phyloP scores from a whole-genome alignment of 92 coral and sea anemone genomes.

The Epizoanthus stellaris region DNA sequence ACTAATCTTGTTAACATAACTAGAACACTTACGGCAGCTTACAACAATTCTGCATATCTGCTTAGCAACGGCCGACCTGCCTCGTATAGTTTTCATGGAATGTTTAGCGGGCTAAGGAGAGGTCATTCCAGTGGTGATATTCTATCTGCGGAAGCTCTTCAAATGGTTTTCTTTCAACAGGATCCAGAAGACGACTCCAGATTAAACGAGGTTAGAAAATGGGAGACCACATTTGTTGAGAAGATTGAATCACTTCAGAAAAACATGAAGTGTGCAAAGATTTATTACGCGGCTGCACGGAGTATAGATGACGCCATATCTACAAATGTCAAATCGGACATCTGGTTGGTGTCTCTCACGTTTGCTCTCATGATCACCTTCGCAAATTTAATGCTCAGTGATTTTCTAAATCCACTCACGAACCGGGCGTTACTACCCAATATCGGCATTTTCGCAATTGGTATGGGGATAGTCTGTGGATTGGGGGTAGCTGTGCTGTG shows the following conservation, averaged over 20 bases:
- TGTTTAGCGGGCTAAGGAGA: constrained; percentile 55
- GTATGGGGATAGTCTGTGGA: constrained; percentile 65
- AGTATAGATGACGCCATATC: constrained; percentile 74
- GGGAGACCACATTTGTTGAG: constrained; percentile 51
- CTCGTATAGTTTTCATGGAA: constrained; percentile 43
- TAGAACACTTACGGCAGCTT: not conserved
- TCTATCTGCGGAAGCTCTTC: constrained; percentile 62
- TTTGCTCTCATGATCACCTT: constrained; percentile 68
- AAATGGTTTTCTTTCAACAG: constrained; percentile 61
- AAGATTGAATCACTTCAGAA: constrained; percentile 36
- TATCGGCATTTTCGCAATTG: constrained; percentile 65
- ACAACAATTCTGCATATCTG: not conserved
- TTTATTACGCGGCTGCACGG: constrained; percentile 61
- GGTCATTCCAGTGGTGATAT: constrained; percentile 46
- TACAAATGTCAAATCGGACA: constrained; percentile 64
- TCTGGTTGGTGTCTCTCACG: constrained; percentile 56
- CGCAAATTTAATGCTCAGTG: constrained; percentile 61
- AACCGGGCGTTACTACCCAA: constrained; percentile 75
- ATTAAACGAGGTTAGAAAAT: constrained; percentile 35
- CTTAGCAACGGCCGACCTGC: constrained; percentile 76
- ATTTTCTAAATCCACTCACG: constrained; percentile 66
- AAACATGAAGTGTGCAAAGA: constrained; percentile 34
- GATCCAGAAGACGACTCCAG: constrained; percentile 55
- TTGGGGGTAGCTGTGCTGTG: constrained; percentile 68
- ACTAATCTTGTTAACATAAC: constrained; percentile 14